Conservation (phyloP, 2,113 vertebrate genomes). For the Phalacrocorax aristotelis region DNA sequence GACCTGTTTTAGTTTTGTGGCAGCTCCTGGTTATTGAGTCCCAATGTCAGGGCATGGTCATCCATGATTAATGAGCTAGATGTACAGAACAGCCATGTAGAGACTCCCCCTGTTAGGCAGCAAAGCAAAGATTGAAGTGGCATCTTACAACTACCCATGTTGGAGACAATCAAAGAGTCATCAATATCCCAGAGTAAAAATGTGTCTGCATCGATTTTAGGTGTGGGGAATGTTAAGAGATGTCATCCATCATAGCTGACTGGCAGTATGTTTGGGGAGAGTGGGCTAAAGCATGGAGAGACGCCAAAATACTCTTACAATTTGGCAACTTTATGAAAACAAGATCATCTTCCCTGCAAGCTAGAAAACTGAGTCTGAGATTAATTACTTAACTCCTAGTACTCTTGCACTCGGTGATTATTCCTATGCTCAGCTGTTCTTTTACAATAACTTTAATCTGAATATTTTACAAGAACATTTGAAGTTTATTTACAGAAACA, state of each 20-base stretch:
- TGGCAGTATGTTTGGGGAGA: not conserved
- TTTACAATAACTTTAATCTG: not conserved
- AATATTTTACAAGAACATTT: constrained; percentile 7
- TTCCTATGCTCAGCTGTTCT: not conserved
- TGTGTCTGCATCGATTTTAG: constrained; percentile 12
- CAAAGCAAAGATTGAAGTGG: not conserved
- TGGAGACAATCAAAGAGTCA: not conserved
- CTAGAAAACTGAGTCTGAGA: not conserved
- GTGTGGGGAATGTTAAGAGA: not conserved
- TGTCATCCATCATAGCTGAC: not conserved
- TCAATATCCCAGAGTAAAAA: constrained; percentile 38
- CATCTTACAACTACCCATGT: not conserved
- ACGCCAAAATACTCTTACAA: not conserved
- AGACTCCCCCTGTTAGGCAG: not conserved
- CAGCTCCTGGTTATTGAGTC: not conserved
- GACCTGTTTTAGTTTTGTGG: not conserved
- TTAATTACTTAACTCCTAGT: not conserved
- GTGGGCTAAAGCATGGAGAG: not conserved
- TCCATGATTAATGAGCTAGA: not conserved
- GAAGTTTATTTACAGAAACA: not conserved
- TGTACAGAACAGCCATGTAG: not conserved
- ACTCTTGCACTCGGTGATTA: not conserved
- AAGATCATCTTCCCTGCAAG: not conserved
- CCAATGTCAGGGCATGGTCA: not conserved
- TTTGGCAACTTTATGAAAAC: not conserved